A percentile compares a stretch with the other conserved stretches of the same genome.
Evolutionary conservation across 1,140 invertebrate genomes (phyloP).

Genomic region (Acromyrmex charruanus): DNA sequence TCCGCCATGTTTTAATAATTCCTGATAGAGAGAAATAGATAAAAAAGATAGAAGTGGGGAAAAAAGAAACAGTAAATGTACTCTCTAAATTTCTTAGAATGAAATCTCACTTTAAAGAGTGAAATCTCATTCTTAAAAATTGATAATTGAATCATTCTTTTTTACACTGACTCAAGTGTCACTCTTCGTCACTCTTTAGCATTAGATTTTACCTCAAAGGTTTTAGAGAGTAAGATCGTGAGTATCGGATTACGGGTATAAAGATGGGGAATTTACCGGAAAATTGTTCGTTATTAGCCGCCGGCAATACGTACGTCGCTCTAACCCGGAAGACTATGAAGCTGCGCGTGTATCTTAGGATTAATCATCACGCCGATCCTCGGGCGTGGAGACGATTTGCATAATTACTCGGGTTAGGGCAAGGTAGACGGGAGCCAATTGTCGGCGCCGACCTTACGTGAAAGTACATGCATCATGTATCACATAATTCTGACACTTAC

Average conservation of each 20-base stretch:
- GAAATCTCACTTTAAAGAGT: no score
- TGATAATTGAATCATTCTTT: no score
- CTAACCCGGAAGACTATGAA: slow-evolving; percentile 28
- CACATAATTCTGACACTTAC: slow-evolving; percentile 26
- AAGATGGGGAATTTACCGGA: slow-evolving; percentile 59
- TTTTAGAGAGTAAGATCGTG: slow-evolving; percentile 24
- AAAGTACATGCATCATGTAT: slow-evolving; percentile 47
- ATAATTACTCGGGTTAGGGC: slow-evolving; percentile 47
- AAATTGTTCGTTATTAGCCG: slow-evolving; percentile 55
- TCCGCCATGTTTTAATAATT: no score
- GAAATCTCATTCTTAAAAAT: no score
- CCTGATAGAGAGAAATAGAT: no score
- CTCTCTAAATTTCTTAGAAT: no score
- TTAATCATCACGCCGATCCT: slow-evolving; percentile 49
- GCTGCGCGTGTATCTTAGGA: slow-evolving; percentile 56
- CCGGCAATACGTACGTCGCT: slow-evolving; percentile 3
- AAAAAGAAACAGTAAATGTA: no score
- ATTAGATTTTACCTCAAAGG: no score
- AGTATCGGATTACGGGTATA: slow-evolving; percentile 66
- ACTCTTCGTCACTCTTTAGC: no score
- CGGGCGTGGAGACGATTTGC: slow-evolving; percentile 56
- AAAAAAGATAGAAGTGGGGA: no score
- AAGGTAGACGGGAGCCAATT: slow-evolving; percentile 51
- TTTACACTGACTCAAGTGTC: no score
- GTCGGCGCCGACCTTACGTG: slow-evolving; percentile 43